Evolutionary conservation across 2,113 vertebrate genomes (phyloP).

Genomic region (Amphiprion percula): DNA sequence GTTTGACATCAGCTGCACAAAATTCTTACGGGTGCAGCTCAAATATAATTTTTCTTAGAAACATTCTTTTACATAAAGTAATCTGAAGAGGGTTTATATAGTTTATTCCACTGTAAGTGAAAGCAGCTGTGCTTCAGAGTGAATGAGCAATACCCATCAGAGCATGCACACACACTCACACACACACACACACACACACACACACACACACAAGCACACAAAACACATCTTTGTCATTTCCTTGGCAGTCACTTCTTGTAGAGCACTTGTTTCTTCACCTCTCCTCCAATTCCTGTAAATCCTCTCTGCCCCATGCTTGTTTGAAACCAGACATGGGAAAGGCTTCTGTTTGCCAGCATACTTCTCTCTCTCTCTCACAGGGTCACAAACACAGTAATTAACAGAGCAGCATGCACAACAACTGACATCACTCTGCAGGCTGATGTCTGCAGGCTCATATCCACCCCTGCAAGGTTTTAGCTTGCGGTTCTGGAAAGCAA

Average conservation of each 20-base stretch:
- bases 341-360: too few species aligned
- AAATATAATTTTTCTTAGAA: too few species aligned
- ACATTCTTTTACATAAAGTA: too few species aligned
- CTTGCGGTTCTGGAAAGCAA: background rate
- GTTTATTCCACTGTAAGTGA: too few species aligned
- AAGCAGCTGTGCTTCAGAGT: too few species aligned
- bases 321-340: background rate
- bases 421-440: background rate
- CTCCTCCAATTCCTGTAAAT: slow-evolving; percentile 49
- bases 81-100: too few species aligned
- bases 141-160: too few species aligned
- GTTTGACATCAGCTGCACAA: too few species aligned
- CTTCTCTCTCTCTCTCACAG: too few species aligned
- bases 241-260: slow-evolving; percentile 6
- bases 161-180: too few species aligned
- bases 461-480: background rate
- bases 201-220: background rate
- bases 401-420: background rate
- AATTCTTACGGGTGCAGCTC: too few species aligned
- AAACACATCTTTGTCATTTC: background rate
- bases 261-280: slow-evolving; percentile 19
- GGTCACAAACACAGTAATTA: background rate
- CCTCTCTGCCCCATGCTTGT: background rate
- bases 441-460: background rate
- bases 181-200: background rate